Evolutionary conservation across 2,888 invertebrate genomes (phyloP), one percentile per base, ranked within the genome.

Genomic region (Odontomyia ornata): DNA sequence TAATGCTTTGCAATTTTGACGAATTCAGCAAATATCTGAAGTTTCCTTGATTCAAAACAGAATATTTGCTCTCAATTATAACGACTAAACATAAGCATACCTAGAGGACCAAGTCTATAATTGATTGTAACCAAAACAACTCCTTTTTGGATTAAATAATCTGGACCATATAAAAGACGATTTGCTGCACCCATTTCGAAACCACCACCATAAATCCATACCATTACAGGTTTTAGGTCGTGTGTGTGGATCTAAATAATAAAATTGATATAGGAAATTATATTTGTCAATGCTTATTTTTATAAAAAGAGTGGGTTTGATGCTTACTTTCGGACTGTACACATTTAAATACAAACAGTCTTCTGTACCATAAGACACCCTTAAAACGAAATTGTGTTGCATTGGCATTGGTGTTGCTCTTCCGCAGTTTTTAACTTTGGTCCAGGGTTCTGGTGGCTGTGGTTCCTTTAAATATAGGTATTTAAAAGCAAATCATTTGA

Each of bases 321-420:
- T 23, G 1, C 83, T 83, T 75, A 86, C 86, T 78, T 85, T 83
- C 75, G 83, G 85, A 11, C 84, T 84, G 56, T 83, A 87, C 0
- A 89, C 87, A 83, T 89, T 89, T 21, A 89, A 80, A 81, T 88
- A 88, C 1, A 89, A 81, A 78, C 89, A 90, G 81, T 89, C 89
- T 82, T 90, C 90, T 1, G 85, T 83, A 36, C 89, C 89, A 11
- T 87, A 83, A 69, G 83, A 82, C 78, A 86, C 85, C 11, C 84
- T 80, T 43, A 83, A 82, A n/a, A 86, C 80, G 36, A 83, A 79
- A 80, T 86, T 83, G 1, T 82, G 81, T 79, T 88, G 87, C 76
- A 86, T 79, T 13, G 85, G 85, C 75, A 83, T 81, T 18, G 84
- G 82, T 0, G 84, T 84, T 56, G 85, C 83, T 4, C 82, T 80